Evolutionary conservation across 2,797 vertebrate species (phyloP).

Genomic region (Pangasius larnaudii): DNA sequence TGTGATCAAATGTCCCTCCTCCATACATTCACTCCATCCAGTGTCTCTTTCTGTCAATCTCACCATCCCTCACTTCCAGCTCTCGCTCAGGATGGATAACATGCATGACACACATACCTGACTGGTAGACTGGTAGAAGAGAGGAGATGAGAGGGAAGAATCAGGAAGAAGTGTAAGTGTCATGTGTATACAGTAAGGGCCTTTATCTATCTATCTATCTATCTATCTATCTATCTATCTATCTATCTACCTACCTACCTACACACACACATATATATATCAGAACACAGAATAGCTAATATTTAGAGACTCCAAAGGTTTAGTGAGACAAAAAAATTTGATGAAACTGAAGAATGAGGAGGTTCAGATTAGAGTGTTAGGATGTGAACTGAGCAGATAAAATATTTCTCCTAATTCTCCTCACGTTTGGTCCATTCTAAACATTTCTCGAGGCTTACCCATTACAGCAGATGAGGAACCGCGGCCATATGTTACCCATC

Average conservation of each 20-base stretch:
- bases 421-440: slow-evolving; percentile 20
- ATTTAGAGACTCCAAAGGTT: neutral
- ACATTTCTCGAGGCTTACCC: slow-evolving; percentile 19
- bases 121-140: neutral
- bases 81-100: neutral
- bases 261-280: too few species aligned
- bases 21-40: slow-evolving; percentile 31
- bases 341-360: neutral
- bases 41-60: neutral
- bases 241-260: neutral
- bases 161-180: neutral
- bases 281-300: too few species aligned
- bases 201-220: neutral
- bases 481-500: slow-evolving; percentile 54
- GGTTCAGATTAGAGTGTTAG: neutral
- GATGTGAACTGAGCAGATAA: neutral
- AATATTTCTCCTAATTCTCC: slow-evolving; percentile 17
- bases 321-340: neutral
- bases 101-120: neutral
- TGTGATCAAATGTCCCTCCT: slow-evolving; percentile 8
- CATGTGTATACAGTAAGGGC: neutral
- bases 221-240: neutral
- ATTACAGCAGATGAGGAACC: slow-evolving; percentile 20
- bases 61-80: neutral
- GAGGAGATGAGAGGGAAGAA: neutral